Percentiles rank a stretch among this genome's conserved stretches.
Conservation (phyloP, 2,888 invertebrate genomes). For the Hypselothyrea guttata region DNA sequence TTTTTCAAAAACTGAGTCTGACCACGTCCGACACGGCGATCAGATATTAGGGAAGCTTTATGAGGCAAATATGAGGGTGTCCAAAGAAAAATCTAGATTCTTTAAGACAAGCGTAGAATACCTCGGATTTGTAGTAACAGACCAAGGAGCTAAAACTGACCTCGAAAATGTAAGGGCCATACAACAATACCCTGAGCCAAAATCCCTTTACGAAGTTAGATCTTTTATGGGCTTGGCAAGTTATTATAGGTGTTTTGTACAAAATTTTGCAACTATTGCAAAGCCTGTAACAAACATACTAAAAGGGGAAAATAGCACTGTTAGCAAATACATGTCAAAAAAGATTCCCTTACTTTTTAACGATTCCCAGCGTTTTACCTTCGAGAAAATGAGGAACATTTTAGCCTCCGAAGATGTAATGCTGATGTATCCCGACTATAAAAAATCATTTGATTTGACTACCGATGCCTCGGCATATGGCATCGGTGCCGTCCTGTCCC, state of each 20-base stretch:
- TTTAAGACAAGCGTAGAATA: slow-evolving; percentile 1
- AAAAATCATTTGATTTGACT: slow-evolving; percentile 1
- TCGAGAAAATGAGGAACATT: background rate
- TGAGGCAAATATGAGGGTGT: background rate
- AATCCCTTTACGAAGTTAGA: background rate
- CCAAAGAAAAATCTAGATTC: background rate
- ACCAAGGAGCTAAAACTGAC: background rate
- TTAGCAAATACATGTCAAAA: background rate
- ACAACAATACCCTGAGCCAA: background rate
- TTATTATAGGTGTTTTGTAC: background rate
- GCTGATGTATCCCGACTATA: slow-evolving; percentile 1
- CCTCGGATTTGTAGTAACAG: background rate
- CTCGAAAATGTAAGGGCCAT: background rate
- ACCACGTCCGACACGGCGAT: background rate
- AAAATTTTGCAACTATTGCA: slow-evolving; percentile 1
- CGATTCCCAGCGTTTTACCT: background rate
- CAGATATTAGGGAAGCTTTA: background rate
- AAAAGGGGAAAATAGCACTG: slow-evolving; percentile 2
- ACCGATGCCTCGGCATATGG: slow-evolving; percentile 1
- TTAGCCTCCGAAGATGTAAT: slow-evolving; percentile 5
- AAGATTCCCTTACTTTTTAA: background rate
- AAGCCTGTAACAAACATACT: background rate
- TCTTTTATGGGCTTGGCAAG: background rate
- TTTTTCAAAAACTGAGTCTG: background rate
- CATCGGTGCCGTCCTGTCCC: background rate